A percentile compares a stretch with the other conserved stretches of the same genome.
Evolutionary conservation across 2,797 vertebrate genomes (phyloP).

Genomic region (Chanos chanos): DNA sequence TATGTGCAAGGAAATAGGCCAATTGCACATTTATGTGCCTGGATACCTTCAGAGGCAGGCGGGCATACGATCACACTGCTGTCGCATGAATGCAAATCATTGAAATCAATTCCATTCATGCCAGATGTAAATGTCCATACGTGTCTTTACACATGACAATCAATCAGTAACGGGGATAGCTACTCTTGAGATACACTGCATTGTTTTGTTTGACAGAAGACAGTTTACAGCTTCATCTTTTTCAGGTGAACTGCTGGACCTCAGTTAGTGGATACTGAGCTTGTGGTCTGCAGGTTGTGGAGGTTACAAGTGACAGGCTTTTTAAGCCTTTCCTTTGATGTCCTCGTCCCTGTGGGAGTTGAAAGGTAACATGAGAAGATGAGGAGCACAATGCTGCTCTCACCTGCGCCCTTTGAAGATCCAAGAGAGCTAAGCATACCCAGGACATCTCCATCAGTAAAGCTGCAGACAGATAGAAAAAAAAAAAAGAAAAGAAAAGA

Average conservation of each 20-base stretch:
- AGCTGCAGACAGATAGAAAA: constrained; percentile 35
- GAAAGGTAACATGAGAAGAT: constrained; percentile 76
- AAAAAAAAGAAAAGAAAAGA: constrained; percentile 28
- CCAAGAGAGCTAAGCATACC: constrained; percentile 70
- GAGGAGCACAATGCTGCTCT: constrained; percentile 73
- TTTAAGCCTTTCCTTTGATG: constrained; percentile 72
- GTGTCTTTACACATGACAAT: constrained; percentile 35
- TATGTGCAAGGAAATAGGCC: no score
- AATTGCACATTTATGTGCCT: no score
- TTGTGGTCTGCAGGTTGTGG: constrained; percentile 41
- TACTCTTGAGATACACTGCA: constrained; percentile 38
- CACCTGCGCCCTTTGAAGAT: constrained; percentile 81
- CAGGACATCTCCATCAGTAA: constrained; percentile 66
- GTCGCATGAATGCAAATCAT: neutral
- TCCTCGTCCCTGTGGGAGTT: constrained; percentile 63
- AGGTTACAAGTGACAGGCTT: constrained; percentile 57
- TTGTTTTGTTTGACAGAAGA: constrained; percentile 47
- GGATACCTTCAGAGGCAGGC: no score
- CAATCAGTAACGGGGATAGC: constrained; percentile 29
- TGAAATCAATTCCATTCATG: constrained; percentile 10
- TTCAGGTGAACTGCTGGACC: constrained; percentile 32
- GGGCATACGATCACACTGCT: no score
- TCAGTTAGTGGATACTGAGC: constrained; percentile 26
- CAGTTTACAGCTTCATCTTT: constrained; percentile 37
- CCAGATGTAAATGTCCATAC: constrained; percentile 19